These are phyloP conservation scores for Solea solea DNA, from an alignment of 2,113 vertebrate species.

Conservation along the genomic window DNA sequence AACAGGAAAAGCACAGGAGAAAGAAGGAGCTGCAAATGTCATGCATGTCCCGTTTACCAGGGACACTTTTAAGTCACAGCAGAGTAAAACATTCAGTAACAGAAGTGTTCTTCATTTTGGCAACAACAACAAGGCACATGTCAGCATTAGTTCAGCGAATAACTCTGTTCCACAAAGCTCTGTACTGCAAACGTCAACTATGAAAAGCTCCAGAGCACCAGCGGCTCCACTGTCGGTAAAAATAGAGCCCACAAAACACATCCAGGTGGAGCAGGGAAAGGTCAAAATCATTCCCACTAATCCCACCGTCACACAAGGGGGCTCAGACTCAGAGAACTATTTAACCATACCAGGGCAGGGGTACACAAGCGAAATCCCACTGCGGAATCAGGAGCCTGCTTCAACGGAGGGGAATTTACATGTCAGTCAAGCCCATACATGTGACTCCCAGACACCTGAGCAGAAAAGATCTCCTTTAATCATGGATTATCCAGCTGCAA, in stretches of 20 bases:
- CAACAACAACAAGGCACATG: slow-evolving; percentile 68
- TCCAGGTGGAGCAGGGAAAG: slow-evolving; percentile 58
- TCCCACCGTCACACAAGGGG: slow-evolving; percentile 44
- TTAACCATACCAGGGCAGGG: slow-evolving; percentile 86
- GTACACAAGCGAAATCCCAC: slow-evolving; percentile 53
- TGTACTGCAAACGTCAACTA: slow-evolving; percentile 29
- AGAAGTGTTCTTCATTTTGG: slow-evolving; percentile 72
- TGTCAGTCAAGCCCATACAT: slow-evolving; percentile 29
- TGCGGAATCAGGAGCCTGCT: slow-evolving; percentile 30
- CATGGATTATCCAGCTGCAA: slow-evolving; percentile 71
- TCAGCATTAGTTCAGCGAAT: slow-evolving; percentile 49
- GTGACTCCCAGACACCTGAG: slow-evolving; percentile 53
- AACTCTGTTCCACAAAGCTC: slow-evolving; percentile 47
- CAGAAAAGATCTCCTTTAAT: slow-evolving; percentile 66
- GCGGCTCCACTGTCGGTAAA: slow-evolving; percentile 71
- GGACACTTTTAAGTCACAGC: slow-evolving; percentile 52
- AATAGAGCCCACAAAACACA: slow-evolving; percentile 65
- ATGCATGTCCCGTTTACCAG: slow-evolving; percentile 56
- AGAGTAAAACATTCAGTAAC: slow-evolving; percentile 64
- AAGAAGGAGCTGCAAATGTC: slow-evolving; percentile 43
- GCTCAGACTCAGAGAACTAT: slow-evolving; percentile 87
- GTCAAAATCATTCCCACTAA: slow-evolving; percentile 45
- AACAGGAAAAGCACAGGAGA: slow-evolving; percentile 28
- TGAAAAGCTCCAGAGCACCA: slow-evolving; percentile 55
- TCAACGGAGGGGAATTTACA: slow-evolving; percentile 29